Base-by-base conservation (phyloP, 2,888 invertebrate species). In the Cephalotes varians region DNA sequence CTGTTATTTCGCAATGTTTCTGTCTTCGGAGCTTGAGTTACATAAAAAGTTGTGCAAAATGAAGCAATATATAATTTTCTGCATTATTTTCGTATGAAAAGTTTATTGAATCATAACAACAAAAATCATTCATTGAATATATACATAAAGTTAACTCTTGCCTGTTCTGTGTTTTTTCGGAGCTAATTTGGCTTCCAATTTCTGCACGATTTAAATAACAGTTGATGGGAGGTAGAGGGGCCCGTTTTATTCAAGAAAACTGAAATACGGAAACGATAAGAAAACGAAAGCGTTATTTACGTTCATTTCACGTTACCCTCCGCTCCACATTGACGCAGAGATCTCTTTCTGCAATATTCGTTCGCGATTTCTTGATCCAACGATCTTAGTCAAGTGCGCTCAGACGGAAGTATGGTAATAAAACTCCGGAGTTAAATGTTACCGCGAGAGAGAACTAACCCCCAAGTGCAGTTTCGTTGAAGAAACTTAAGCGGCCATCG, bases 391-490 rank as follows among this genome's bases (percentile, higher is more conserved):
- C 69, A 34, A 69, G 54, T 47, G 44, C 44, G 56, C 34, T 56
- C 56, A 47, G 56, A 79, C 77, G 69, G 44, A 69, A 79, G 9
- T 79, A 58, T 9, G 56, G 69, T 79, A 69, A 79, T 79, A 69
- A 79, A 79, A 69, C 69, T 69, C 12, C 44, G 9, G 44, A 58
- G 77, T 69, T 79, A 79, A 79, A 79, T 79, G 77, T 79, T 79
- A 58, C 34, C 69, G 12, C 80, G 71, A 56, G 12, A 47, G 31
- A 65, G 74, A 58, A 58, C 31, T 25, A 34, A 79, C 72, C 25
- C 25, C 28, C 47, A 44, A 40, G 56, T 49, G 21, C 2, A 56
- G 73, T 73, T 80, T 80, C n/a, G 80, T 73, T 67, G 77, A 31
- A 56, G 56, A 44, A 79, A 79, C 77, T 79, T 71, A 44, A 71